A percentile compares a stretch with the other conserved stretches of the same genome.
Conservation (phyloP, 2,888 invertebrate genomes). For the Mythimna albipuncta region DNA sequence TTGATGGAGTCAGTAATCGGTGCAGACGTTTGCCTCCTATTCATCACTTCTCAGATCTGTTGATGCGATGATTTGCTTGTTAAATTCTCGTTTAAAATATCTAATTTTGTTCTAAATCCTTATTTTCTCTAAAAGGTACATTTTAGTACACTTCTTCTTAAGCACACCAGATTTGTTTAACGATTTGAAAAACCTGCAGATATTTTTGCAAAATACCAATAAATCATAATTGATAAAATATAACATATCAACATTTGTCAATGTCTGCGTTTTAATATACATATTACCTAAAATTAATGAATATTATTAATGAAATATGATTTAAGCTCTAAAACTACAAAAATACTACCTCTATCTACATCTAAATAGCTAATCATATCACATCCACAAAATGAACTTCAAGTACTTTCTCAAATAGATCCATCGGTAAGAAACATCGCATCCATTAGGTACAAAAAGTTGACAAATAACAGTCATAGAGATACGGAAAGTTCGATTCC, state of each 20-base stretch:
- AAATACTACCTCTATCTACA: slow-evolving; percentile 33
- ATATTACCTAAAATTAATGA: background rate
- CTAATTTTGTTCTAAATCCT: background rate
- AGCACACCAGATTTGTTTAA: background rate
- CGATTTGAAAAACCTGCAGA: background rate
- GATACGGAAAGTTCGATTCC: slow-evolving; percentile 65
- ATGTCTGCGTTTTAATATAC: background rate
- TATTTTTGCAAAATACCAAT: background rate
- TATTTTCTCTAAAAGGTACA: no score
- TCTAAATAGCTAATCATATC: slow-evolving; percentile 37
- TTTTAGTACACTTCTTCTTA: no score
- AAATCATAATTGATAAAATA: background rate
- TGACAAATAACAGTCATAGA: slow-evolving; percentile 65
- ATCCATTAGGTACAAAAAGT: slow-evolving; percentile 63
- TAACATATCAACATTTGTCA: background rate
- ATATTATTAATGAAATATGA: background rate
- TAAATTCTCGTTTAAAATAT: background rate
- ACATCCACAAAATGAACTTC: slow-evolving; percentile 55
- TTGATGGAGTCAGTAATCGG: slow-evolving; percentile 15
- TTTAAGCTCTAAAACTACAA: slow-evolving; percentile 27
- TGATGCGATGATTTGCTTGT: background rate
- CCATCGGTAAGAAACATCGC: slow-evolving; percentile 60
- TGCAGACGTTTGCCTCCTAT: slow-evolving; percentile 2
- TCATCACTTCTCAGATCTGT: slow-evolving; percentile 12
- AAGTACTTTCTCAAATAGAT: slow-evolving; percentile 54